phyloP scores from a whole-genome alignment of 2,888 invertebrate species.

The Zaprionus bogoriensis region DNA sequence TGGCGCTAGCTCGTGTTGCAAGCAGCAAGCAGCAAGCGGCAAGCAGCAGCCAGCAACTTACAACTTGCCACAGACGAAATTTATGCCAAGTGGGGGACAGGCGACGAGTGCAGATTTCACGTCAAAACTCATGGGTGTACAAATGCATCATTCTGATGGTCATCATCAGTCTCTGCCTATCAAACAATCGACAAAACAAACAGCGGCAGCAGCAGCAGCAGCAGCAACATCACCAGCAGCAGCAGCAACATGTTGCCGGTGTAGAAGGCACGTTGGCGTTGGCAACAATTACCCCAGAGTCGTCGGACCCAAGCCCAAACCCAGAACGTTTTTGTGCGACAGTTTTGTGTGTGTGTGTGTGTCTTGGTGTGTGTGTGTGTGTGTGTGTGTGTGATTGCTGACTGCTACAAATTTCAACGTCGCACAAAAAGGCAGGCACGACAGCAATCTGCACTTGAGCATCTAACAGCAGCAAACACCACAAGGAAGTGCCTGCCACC shows the following conservation, averaged over 20 bases:
- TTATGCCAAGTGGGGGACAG: constrained; percentile 64
- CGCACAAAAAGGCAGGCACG: constrained; percentile 52
- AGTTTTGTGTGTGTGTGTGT: constrained; percentile 22
- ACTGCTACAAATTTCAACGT: constrained; percentile 78
- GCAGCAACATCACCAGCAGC: constrained; percentile 11
- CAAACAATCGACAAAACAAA: constrained; percentile 75
- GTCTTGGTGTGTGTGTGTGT: constrained; percentile 15
- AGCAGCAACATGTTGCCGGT: constrained; percentile 53
- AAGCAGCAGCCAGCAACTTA: no score
- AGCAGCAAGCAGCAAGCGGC: no score
- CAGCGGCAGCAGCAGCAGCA: constrained; percentile 34
- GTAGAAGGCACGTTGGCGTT: constrained; percentile 58
- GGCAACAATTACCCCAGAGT: constrained; percentile 64
- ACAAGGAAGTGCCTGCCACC: constrained; percentile 66
- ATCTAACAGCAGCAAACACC: constrained; percentile 51
- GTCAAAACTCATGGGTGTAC: constrained; percentile 81
- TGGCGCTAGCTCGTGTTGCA: no score
- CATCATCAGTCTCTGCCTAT: constrained; percentile 81
- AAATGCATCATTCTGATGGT: constrained; percentile 82
- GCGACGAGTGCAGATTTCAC: constrained; percentile 76
- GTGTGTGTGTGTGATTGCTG: constrained; percentile 56
- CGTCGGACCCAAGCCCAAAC: constrained; percentile 13
- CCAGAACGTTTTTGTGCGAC: constrained; percentile 41
- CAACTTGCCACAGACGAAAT: constrained; percentile 55
- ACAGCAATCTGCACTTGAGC: constrained; percentile 67